Percentiles rank a stretch among this genome's conserved stretches.
phyloP scores from a whole-genome alignment of 2,113 vertebrate species.

The Myotis lucifugus region DNA sequence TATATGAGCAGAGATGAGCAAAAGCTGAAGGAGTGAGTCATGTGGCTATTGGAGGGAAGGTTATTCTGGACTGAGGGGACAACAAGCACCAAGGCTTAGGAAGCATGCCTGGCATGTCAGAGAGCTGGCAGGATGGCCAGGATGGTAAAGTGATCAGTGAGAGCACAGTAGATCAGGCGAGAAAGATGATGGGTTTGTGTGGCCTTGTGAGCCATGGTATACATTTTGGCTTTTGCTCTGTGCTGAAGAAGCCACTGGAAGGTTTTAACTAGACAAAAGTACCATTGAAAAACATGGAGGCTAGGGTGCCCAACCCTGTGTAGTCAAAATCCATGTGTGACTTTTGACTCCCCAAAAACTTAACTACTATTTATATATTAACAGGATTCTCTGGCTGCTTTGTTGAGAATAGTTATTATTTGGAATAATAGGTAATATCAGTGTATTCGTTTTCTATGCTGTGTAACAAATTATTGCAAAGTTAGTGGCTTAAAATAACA shows the following conservation, averaged over 20 bases:
- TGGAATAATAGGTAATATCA: background rate
- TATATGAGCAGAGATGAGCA: background rate
- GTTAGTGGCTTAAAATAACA: background rate
- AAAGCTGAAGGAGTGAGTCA: background rate
- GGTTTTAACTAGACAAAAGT: background rate
- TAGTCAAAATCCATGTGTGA: background rate
- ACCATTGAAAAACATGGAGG: background rate
- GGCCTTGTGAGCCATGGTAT: background rate
- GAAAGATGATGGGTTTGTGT: accelerated
- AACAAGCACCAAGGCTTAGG: background rate
- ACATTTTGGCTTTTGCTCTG: background rate
- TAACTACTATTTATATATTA: background rate
- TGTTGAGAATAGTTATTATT: background rate
- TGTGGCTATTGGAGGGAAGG: background rate
- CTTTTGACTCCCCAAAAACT: background rate
- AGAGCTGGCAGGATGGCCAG: background rate
- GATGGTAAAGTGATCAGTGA: background rate
- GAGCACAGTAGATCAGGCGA: background rate
- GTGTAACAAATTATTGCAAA: background rate
- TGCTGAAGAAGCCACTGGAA: background rate
- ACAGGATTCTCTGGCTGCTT: background rate
- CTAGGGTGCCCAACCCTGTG: background rate
- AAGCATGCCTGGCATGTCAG: background rate
- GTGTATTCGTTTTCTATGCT: background rate
- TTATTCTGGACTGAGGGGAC: background rate